A percentile compares a stretch with the other conserved stretches of the same genome.
Evolutionary conservation across 2,113 vertebrate species (phyloP).

Genomic region (Oncorhynchus keta): DNA sequence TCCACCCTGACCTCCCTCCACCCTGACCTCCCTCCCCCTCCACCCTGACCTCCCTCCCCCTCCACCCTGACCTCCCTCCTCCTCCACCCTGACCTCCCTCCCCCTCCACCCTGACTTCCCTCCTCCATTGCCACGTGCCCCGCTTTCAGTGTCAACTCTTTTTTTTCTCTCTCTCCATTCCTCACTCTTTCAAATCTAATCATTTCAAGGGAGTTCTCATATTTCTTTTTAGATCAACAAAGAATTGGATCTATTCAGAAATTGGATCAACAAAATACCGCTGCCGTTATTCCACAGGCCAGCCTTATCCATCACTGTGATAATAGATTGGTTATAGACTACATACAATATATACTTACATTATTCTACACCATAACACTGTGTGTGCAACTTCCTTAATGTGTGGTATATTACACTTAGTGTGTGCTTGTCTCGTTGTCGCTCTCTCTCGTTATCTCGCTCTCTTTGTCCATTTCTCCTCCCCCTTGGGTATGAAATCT

Average conservation of each 20-base stretch:
- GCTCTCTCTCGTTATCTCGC: conserved; percentile 2
- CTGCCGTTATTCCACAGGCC: no score
- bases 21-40: no score
- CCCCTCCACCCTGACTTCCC: not conserved
- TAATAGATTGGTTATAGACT: not conserved
- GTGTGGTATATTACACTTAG: not conserved
- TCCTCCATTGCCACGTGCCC: not conserved
- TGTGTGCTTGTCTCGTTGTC: not conserved
- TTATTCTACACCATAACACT: not conserved
- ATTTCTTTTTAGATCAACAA: no score
- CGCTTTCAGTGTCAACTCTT: not conserved
- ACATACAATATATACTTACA: not conserved
- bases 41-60: not conserved
- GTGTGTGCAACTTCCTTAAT: no score
- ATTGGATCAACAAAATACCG: no score
- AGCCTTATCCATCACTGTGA: no score
- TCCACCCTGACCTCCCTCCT: no score
- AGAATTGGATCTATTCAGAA: no score
- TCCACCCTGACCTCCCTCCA: no score
- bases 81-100: not conserved
- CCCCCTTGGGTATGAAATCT: no score
- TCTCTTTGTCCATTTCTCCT: not conserved
- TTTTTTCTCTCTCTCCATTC: not conserved
- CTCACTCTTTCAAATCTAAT: not conserved
- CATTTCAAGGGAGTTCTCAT: no score